These are phyloP conservation scores for Megaleporinus macrocephalus DNA, from an alignment of 2,113 vertebrate species.

Conservation along the genomic window DNA sequence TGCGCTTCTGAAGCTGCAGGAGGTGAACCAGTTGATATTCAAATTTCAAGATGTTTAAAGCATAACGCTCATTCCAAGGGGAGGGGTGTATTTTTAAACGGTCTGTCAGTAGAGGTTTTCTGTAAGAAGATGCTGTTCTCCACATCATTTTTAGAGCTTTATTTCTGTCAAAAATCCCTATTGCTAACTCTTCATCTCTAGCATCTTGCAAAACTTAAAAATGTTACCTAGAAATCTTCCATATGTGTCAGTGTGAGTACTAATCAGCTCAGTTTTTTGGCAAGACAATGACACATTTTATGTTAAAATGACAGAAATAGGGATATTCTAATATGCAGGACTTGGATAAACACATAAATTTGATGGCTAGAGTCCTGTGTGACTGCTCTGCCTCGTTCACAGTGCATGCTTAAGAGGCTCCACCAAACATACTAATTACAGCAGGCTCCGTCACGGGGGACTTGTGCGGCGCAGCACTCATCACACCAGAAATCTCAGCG, in stretches of 20 bases:
- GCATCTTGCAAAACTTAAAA: not conserved
- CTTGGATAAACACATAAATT: slow-evolving; percentile 33
- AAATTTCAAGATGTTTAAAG: slow-evolving; percentile 4
- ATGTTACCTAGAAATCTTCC: too few species aligned
- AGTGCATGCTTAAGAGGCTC: slow-evolving; percentile 43
- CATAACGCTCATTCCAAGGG: not conserved
- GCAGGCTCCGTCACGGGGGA: slow-evolving; percentile 37
- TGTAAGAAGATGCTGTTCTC: not conserved
- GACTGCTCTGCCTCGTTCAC: slow-evolving; percentile 37
- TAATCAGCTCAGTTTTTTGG: not conserved
- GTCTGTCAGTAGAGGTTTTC: slow-evolving; percentile 11
- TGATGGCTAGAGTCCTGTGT: slow-evolving; percentile 27
- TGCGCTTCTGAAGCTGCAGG: slow-evolving; percentile 2
- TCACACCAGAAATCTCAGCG: slow-evolving; percentile 66
- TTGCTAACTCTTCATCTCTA: slow-evolving; percentile 3
- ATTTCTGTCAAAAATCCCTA: not conserved
- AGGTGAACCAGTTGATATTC: slow-evolving; percentile 6
- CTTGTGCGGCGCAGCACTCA: slow-evolving; percentile 28
- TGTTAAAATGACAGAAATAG: slow-evolving; percentile 3
- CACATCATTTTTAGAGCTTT: slow-evolving; percentile 9
- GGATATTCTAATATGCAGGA: slow-evolving; percentile 26
- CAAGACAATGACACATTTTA: not conserved
- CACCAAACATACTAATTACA: slow-evolving; percentile 51
- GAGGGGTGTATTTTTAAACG: slow-evolving; percentile 23
- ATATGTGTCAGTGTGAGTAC: not conserved